Evolutionary conservation across 1,140 invertebrate genomes (phyloP).

Genomic region (Drosophila teissieri): DNA sequence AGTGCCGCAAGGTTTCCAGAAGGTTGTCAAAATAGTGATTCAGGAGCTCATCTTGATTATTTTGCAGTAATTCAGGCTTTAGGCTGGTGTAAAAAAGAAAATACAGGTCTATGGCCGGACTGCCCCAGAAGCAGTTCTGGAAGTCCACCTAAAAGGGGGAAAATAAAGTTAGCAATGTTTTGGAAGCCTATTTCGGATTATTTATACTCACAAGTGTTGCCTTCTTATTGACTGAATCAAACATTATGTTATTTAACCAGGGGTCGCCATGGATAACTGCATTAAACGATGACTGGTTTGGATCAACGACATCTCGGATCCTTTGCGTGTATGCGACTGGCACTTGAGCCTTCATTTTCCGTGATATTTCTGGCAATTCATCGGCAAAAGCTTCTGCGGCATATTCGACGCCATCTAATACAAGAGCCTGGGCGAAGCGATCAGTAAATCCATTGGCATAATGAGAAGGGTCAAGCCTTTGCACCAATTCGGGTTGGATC

Average conservation of each 20-base stretch:
- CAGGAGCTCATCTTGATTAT: conserved; percentile 74
- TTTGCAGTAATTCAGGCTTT: conserved; percentile 51
- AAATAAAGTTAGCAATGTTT: background rate
- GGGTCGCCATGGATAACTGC: conserved; percentile 88
- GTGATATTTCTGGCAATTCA: conserved; percentile 80
- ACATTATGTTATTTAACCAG: conserved; percentile 89
- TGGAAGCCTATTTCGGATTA: too few species aligned
- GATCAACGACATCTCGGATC: conserved; percentile 43
- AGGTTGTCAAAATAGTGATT: conserved; percentile 69
- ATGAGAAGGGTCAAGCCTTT: conserved; percentile 35
- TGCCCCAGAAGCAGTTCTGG: conserved; percentile 64
- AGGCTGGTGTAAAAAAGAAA: conserved; percentile 74
- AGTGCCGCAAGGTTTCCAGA: conserved; percentile 63
- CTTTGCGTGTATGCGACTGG: conserved; percentile 26
- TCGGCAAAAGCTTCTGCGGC: conserved; percentile 71
- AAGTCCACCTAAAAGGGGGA: conserved; percentile 66
- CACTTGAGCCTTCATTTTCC: conserved; percentile 76
- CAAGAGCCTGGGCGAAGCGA: conserved; percentile 18
- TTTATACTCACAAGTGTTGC: conserved; percentile 85
- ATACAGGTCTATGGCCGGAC: conserved; percentile 68
- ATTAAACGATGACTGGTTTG: conserved; percentile 61
- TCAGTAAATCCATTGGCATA: conserved; percentile 38
- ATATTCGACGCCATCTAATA: conserved; percentile 59
- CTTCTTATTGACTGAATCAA: conserved; percentile 85
- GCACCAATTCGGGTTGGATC: conserved; percentile 34